Base-by-base conservation (phyloP, 1,140 invertebrate genomes). In the Heliconius hewitsoni region DNA sequence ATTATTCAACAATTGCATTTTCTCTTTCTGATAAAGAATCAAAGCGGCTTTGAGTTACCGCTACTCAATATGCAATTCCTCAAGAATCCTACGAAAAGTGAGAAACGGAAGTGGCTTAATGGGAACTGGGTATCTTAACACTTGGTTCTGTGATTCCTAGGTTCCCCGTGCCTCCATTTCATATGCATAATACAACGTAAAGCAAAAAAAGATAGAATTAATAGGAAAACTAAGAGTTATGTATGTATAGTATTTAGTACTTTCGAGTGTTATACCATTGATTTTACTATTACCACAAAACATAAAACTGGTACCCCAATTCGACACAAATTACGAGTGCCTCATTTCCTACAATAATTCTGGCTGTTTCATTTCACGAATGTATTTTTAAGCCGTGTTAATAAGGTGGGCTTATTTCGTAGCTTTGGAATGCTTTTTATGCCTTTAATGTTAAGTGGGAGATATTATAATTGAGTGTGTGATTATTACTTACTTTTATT, bases 301-400 rank as follows among this genome's bases (percentile, higher is more conserved):
- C 84, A 82, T 84, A 80, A 84, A 84, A 84, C 84, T 84, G 82
- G 70, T 75, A 77, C 81, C 81, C 82, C 86, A 87, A 86, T 87
- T 84, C 84, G 76, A 86, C 83, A 82, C 83, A 79, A 86, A 86
- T 86, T 87, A 86, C 83, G 79, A 79, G 82, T 74, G 78, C 82
- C 82, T 83, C 83, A 84, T 84, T 84, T 84, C 80, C 78, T 81
- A 83, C 80, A 83, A 83, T 82, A 84, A 83, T 83, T 83, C 71
- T 77, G 80, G 74, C 66, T 71, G 79, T 84, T 84, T 81, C 80
- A 84, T 80, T 79, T 78, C 57, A 73, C 77, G 79, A 81, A 84
- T 81, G 81, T 82, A 79, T 80, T 84, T 84, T 84, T 81, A 79
- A 77, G 77, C 76, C 37, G 66, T 79, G 71, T 60, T 79, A 79